phyloP scores from a whole-genome alignment of 2,113 vertebrate species.

The Carassius auratus region DNA sequence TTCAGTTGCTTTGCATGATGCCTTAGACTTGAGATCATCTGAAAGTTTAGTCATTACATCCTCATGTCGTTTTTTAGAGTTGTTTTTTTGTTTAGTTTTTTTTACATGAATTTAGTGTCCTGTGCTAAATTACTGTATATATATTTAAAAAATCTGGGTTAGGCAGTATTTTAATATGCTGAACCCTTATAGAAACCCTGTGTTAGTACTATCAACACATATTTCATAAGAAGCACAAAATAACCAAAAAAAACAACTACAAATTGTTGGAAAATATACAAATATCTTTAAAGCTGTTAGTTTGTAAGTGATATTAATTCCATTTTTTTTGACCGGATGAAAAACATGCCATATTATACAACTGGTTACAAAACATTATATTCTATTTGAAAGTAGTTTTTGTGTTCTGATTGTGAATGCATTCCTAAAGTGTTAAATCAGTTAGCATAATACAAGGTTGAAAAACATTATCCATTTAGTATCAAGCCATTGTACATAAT shows the following conservation, averaged over 20 bases:
- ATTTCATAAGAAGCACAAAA: neutral
- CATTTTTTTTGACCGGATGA: neutral
- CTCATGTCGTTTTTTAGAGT: neutral
- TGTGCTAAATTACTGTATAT: neutral
- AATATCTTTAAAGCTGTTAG: neutral
- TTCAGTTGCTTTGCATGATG: constrained; percentile 7
- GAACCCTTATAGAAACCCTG: neutral
- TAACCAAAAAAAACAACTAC: neutral
- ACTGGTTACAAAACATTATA: neutral
- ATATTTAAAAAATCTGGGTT: neutral
- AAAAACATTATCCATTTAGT: neutral
- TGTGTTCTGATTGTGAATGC: neutral
- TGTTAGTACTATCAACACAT: neutral
- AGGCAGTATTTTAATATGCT: neutral
- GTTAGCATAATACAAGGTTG: neutral
- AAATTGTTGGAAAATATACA: neutral
- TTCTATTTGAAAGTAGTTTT: neutral
- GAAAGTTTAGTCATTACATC: neutral
- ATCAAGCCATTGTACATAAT: neutral
- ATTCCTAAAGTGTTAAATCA: too few relatives aligned
- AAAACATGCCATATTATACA: neutral
- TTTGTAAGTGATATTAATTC: neutral
- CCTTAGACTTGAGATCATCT: neutral
- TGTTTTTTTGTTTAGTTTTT: too few relatives aligned
- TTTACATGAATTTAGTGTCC: neutral